Conservation (phyloP, 2,888 invertebrate genomes). For the Ctenicera cuprea region DNA sequence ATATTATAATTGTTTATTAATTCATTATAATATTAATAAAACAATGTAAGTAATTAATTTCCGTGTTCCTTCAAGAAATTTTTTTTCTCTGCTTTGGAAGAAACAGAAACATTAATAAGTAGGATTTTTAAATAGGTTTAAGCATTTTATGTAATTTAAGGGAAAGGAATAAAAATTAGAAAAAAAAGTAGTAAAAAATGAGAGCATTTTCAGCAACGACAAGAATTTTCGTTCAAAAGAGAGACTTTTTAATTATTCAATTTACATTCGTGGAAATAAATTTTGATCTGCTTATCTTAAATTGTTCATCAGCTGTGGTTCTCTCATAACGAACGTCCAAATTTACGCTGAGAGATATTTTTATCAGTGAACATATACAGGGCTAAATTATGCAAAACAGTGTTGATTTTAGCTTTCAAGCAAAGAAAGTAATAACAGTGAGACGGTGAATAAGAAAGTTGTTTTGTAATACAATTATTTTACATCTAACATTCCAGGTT, state of each 20-base stretch:
- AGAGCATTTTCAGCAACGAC: too few species aligned
- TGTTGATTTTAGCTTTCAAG: conserved; percentile 4
- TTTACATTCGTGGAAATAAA: conserved; percentile 5
- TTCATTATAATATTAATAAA: too few species aligned
- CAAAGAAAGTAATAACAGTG: neutral
- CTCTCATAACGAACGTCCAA: neutral
- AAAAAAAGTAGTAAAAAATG: too few species aligned
- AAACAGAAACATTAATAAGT: too few species aligned
- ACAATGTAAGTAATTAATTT: too few species aligned
- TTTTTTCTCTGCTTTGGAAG: too few species aligned
- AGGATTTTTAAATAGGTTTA: too few species aligned
- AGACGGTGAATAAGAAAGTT: neutral
- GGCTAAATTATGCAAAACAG: conserved; percentile 2
- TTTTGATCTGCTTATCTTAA: conserved; percentile 5
- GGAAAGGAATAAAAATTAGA: too few species aligned
- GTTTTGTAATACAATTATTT: neutral
- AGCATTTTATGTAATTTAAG: too few species aligned
- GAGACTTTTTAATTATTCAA: neutral
- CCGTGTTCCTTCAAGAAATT: too few species aligned
- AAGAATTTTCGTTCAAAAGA: neutral
- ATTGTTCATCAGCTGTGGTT: conserved; percentile 6
- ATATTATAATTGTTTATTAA: too few species aligned
- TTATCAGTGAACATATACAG: neutral
- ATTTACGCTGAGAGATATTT: neutral
- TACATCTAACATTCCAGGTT: too few species aligned